These are phyloP conservation scores for Cassiopea andromeda DNA, from an alignment of 30 jellyfish, hydroid and myxozoan species.

Conservation along the genomic window DNA sequence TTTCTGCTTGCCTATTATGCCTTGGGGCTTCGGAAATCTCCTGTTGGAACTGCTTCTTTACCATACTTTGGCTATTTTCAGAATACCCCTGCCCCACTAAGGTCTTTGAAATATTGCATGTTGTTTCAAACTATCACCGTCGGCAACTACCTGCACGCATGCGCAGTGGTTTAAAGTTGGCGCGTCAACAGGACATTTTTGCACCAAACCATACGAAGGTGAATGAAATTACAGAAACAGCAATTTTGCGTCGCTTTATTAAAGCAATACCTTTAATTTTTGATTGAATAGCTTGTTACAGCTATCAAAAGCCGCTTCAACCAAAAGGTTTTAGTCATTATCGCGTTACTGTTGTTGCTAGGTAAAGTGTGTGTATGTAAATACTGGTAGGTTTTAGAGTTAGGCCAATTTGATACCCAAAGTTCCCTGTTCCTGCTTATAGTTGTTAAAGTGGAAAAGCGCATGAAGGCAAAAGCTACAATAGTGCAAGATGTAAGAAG, in stretches of 20 bases:
- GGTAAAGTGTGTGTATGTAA: conserved; percentile 22
- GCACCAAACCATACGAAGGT: neutral
- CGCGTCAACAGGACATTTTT: conserved; percentile 44
- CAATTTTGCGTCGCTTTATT: neutral
- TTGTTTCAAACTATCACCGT: neutral
- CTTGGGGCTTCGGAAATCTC: too few relatives aligned
- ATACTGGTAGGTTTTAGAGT: neutral
- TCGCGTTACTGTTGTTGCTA: conserved; percentile 37
- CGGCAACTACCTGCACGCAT: conserved; percentile 12
- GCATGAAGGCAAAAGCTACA: neutral
- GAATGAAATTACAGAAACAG: neutral
- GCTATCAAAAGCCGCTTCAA: neutral
- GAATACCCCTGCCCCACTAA: too few relatives aligned
- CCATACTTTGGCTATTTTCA: too few relatives aligned
- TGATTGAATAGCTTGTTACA: neutral
- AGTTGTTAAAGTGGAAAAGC: neutral
- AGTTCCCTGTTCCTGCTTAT: neutral
- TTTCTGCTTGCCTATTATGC: too few relatives aligned
- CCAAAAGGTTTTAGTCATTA: neutral
- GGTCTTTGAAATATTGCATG: too few relatives aligned
- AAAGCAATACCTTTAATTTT: neutral
- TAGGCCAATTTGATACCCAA: conserved; percentile 1
- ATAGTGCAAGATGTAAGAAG: neutral
- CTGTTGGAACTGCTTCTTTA: too few relatives aligned
- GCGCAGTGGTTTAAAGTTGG: conserved; percentile 62